These are phyloP conservation scores for Axis porcinus DNA, from an alignment of 2,113 vertebrate species.

Conservation along the genomic window DNA sequence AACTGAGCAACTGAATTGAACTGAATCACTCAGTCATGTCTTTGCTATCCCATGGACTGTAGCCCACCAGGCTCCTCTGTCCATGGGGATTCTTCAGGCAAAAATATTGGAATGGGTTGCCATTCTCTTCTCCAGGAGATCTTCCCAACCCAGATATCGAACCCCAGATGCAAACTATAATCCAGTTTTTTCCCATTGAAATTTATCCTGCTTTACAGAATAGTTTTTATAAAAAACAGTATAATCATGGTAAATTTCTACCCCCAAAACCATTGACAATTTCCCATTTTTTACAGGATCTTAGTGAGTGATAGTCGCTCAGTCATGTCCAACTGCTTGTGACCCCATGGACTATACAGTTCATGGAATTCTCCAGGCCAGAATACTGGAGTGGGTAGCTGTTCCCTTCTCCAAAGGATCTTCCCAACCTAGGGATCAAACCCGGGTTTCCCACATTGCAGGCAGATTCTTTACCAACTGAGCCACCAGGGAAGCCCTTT, in stretches of 20 bases:
- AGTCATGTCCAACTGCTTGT: background rate
- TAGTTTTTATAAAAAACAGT: background rate
- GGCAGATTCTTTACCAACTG: background rate
- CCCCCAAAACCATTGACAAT: background rate
- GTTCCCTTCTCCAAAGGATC: background rate
- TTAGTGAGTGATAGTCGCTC: background rate
- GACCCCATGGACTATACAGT: background rate
- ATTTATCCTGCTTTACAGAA: background rate
- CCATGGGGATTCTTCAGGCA: background rate
- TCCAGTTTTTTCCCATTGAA: background rate
- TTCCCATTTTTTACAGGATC: background rate
- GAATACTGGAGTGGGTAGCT: background rate
- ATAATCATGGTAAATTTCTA: background rate
- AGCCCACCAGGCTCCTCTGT: background rate
- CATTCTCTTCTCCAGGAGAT: background rate
- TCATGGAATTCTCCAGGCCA: background rate
- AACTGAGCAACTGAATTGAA: background rate
- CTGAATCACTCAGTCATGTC: background rate
- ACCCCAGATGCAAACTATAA: background rate
- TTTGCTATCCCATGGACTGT: background rate
- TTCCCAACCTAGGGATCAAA: background rate
- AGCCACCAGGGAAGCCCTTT: background rate
- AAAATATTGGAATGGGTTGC: background rate
- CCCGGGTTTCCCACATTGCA: background rate
- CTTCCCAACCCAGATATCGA: background rate